A percentile compares a stretch with the other conserved stretches of the same genome.
phyloP scores from a whole-genome alignment of 2,888 invertebrate species.

The Operophtera brumata region DNA sequence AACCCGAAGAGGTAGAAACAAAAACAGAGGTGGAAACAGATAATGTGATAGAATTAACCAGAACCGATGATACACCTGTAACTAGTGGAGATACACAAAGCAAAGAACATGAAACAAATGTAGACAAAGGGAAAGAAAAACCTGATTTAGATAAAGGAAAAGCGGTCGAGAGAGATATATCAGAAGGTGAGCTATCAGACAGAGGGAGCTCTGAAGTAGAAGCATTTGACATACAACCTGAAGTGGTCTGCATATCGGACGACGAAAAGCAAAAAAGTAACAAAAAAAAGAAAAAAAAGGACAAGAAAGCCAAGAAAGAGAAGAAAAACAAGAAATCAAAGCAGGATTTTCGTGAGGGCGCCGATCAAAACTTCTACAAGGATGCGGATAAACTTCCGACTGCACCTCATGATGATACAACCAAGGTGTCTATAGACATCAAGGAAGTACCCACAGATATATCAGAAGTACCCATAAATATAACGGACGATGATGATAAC shows the following conservation, averaged over 20 bases:
- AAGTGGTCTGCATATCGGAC: constrained; percentile 79
- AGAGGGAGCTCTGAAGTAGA: constrained; percentile 62
- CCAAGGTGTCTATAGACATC: no score
- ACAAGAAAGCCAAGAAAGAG: constrained; percentile 60
- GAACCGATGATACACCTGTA: constrained; percentile 30
- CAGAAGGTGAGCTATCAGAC: constrained; percentile 52
- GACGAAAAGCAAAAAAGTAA: constrained; percentile 57
- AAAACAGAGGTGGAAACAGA: constrained; percentile 6
- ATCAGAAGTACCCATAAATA: constrained; percentile 6
- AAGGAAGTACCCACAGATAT: constrained; percentile 7
- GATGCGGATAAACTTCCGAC: constrained; percentile 26
- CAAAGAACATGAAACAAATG: background rate
- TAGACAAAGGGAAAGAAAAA: constrained; percentile 5
- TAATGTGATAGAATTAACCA: constrained; percentile 23
- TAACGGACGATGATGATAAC: constrained; percentile 23
- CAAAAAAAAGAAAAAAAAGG: constrained; percentile 67
- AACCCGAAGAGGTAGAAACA: background rate
- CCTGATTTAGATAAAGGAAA: constrained; percentile 2
- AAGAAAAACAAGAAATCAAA: constrained; percentile 54
- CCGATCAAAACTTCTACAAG: constrained; percentile 61
- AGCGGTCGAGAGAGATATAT: constrained; percentile 15
- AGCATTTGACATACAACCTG: constrained; percentile 58
- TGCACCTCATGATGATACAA: background rate
- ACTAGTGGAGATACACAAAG: background rate
- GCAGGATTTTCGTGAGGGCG: constrained; percentile 62